Evolutionary conservation across 2,113 vertebrate species (phyloP).

Genomic region (Halcyon malimbica): DNA sequence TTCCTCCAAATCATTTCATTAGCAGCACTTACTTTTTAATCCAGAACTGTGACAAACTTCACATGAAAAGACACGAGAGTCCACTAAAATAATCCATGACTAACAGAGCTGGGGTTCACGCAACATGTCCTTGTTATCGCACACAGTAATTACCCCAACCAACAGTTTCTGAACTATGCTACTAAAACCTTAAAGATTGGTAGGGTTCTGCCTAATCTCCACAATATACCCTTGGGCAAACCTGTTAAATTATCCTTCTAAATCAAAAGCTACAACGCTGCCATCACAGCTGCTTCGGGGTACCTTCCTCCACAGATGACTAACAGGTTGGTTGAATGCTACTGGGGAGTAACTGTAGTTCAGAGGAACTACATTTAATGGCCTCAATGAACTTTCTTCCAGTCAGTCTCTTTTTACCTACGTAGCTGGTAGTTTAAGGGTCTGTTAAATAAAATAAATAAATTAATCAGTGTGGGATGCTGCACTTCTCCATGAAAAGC

Average conservation of each 20-base stretch:
- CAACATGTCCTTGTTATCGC: neutral
- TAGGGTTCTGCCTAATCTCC: neutral
- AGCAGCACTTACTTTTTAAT: neutral
- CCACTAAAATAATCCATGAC: neutral
- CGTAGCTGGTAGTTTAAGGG: neutral
- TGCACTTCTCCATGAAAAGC: conserved; percentile 17
- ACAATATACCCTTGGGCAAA: neutral
- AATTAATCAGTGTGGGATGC: neutral
- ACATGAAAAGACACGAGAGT: no score
- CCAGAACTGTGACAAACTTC: neutral
- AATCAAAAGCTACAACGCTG: neutral
- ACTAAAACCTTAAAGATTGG: neutral
- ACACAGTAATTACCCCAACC: neutral
- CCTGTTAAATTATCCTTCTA: neutral
- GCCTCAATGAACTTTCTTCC: neutral
- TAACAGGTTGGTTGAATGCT: neutral
- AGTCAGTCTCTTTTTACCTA: neutral
- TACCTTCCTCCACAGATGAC: neutral
- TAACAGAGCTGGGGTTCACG: neutral
- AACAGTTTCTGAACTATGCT: neutral
- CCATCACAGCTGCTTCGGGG: neutral
- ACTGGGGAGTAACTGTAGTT: neutral
- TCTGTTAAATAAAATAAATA: neutral
- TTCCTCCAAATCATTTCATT: neutral
- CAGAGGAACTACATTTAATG: neutral